These are phyloP conservation scores for Gadopsis marmoratus DNA, from an alignment of 2,797 vertebrate species.

Conservation along the genomic window DNA sequence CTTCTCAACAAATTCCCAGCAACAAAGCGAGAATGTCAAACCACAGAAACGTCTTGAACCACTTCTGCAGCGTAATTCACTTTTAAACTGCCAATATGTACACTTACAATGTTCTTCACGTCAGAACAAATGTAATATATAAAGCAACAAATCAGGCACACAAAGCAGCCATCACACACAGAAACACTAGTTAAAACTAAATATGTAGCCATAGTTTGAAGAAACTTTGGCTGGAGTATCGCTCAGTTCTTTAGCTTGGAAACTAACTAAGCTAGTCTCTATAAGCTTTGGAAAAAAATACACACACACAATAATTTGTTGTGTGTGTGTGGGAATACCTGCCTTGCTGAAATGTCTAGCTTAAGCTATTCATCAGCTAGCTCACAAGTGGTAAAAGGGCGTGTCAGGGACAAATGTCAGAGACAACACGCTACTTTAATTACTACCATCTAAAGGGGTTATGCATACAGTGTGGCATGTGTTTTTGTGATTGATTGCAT, in stretches of 20 bases:
- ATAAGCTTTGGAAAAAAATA: conserved; percentile 22
- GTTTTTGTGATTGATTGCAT: conserved; percentile 55
- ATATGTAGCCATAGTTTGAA: not conserved
- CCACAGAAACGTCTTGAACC: not conserved
- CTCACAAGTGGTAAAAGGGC: conserved; percentile 64
- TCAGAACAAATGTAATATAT: not conserved
- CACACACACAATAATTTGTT: conserved; percentile 29
- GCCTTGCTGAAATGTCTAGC: conserved; percentile 58
- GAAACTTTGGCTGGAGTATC: not conserved
- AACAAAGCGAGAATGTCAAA: not conserved
- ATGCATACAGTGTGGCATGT: conserved; percentile 36
- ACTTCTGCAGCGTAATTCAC: not conserved
- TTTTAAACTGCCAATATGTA: not conserved
- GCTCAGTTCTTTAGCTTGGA: not conserved
- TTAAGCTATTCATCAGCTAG: conserved; percentile 71
- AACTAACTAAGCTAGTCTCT: not conserved
- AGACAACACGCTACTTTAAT: conserved; percentile 65
- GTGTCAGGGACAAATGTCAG: conserved; percentile 66
- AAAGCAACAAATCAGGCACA: not conserved
- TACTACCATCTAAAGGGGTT: conserved; percentile 55
- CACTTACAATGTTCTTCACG: not conserved
- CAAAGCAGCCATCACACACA: conserved; percentile 4
- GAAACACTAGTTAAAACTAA: not conserved
- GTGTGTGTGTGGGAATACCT: conserved; percentile 43
- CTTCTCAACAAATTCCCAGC: not conserved